Conservation (phyloP, 2,888 invertebrate species). For the Ernsta delagoae region DNA sequence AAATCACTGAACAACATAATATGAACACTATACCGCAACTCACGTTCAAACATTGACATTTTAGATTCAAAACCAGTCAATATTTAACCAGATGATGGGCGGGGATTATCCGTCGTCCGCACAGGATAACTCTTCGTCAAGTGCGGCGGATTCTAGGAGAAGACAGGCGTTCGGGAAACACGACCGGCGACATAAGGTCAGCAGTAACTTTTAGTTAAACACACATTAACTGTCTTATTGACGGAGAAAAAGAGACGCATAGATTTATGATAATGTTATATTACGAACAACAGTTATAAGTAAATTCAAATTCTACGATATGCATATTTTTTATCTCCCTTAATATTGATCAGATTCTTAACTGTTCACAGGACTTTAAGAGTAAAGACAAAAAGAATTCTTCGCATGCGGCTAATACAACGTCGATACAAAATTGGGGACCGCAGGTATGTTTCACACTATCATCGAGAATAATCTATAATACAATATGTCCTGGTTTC, state of each 20-base stretch:
- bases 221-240: no score
- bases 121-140: constrained; percentile 78
- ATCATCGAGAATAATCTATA: no score
- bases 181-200: constrained; percentile 77
- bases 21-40: no score
- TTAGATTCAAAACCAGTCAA: constrained; percentile 34
- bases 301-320: no score
- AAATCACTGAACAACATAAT: no score
- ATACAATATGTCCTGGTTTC: no score
- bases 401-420: constrained; percentile 48
- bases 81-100: constrained; percentile 55
- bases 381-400: constrained; percentile 82
- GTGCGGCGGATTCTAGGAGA: constrained; percentile 69
- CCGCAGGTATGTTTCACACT: no score
- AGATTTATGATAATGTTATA: no score
- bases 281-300: no score
- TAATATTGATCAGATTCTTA: background rate
- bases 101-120: constrained; percentile 74
- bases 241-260: no score
- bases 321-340: no score
- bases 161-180: constrained; percentile 75
- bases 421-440: no score
- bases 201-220: background rate
- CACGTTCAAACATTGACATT: constrained; percentile 20
- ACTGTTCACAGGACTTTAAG: constrained; percentile 66